These are phyloP conservation scores for Osmerus eperlanus DNA, from an alignment of 2,113 vertebrate genomes.

Conservation along the genomic window DNA sequence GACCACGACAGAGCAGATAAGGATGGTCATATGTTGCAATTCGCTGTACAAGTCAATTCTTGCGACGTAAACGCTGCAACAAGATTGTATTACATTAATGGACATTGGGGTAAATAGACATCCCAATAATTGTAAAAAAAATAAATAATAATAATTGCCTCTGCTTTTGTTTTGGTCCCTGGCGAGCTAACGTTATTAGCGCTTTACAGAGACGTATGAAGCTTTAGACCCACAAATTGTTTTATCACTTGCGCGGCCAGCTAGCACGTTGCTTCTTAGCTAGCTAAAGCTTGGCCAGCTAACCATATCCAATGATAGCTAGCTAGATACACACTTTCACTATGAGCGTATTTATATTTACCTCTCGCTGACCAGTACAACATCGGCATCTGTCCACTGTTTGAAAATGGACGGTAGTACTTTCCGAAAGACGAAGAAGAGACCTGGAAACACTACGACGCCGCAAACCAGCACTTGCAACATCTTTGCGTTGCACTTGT, in stretches of 20 bases:
- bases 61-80: background rate
- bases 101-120: background rate
- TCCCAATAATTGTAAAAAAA: too few species aligned
- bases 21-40: background rate
- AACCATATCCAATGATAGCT: constrained; percentile 1
- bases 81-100: background rate
- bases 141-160: too few species aligned
- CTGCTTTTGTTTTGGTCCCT: too few species aligned
- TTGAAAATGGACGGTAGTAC: constrained; percentile 67
- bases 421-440: constrained; percentile 71
- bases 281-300: background rate
- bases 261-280: background rate
- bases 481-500: constrained; percentile 55
- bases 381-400: constrained; percentile 75
- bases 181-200: too few species aligned
- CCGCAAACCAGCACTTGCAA: constrained; percentile 71
- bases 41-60: background rate
- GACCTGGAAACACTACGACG: constrained; percentile 73
- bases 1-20: background rate
- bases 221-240: background rate
- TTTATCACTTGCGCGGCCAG: background rate
- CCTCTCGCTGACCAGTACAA: constrained; percentile 79
- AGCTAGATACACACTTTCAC: background rate
- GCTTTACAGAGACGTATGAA: background rate
- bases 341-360: constrained; percentile 39